Base-by-base conservation (phyloP, 2,113 vertebrate species). In the Chaetops frenatus region DNA sequence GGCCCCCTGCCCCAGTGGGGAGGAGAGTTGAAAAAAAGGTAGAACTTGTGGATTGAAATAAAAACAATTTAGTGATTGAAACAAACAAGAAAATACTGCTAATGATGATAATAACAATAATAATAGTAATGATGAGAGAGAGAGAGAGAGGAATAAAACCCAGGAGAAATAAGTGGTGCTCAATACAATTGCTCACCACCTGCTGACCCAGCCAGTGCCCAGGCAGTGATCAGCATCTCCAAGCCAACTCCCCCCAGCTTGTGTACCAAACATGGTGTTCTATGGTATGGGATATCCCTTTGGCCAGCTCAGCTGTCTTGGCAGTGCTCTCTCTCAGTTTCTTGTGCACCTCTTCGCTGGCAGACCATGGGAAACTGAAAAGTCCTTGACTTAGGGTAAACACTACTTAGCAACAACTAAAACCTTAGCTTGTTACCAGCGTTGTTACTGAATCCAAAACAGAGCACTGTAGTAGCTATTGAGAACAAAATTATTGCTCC, bases 1-100 rank as follows among this genome's bases (percentile, higher is more conserved):
- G 28, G 11, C 38, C 38, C 8, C 28, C 11, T 76, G 47, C 25
- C 54, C 4, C 0, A 1, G 3, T 48, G 40, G 18, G 31, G 22
- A 23, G 58, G 36, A 70, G 35, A 56, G 3, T 3, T 77, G 35
- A 31, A 20, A 23, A 69, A 42, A 48, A 48, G 22, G 31, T 53
- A 56, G 36, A 70, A 77, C 35, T 48, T 16, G 8, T 54, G n/a
- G 4, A 14, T 61, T 47, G n/a, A 54, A 21, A 31, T 76, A 54
- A 31, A 74, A 82, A n/a, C 11, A 69, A 42, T 54, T 35, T 18
- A 35, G 14, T 69, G 21, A 27, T 27, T 56, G 25, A 69, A 69
- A 54, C 10, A 28, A 56, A 36, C 18, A 42, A 80, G 65, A 42
- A 44, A 69, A 12, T 15, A 40, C 29, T 83, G 42, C 31, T 83